Base-by-base conservation (phyloP, 2,888 invertebrate species). In the Epirrita christyi region DNA sequence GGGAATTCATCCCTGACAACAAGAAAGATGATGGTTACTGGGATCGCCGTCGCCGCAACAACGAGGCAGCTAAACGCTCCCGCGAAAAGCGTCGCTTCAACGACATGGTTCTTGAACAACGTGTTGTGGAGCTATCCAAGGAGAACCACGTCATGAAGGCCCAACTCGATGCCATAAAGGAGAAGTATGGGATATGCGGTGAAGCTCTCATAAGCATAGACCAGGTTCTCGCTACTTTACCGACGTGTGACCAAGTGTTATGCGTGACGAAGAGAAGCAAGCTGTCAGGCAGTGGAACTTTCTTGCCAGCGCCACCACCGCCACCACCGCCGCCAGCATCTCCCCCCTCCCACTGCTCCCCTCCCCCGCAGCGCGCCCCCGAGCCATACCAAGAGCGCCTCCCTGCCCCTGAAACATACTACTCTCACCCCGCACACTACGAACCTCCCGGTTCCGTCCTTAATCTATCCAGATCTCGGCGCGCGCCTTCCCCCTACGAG, bases 1-100 rank as follows among this genome's bases (percentile, higher is more conserved):
- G 99, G 10, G 98, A 98, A 84, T 98, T 99, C 86, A 98, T 98
- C 64, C 98, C 98, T 0, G 98, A 98, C 82, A 97, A 95, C 87
- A 98, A 98, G 84, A 99, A 99, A 83, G 98, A 99, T 78, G 98
- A 98, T 75, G 97, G 97, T 77, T 99, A 99, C 87, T 99, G 99
- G 99, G 98, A 98, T 85, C 95, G 98, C 55, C 94, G 99, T 55
- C 94, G 98, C 63, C 94, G 98, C 59, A 99, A 99, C 89, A 99
- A 99, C 86, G 98, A 98, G 85, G 99, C 99, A 0, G 99, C 99
- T 55, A 98, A 99, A 82, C 93, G 98, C 42, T 98, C 98, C 6
- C 94, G 98, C n/a, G 98, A 99, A 85, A 99, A 99, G 85, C 94
- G 98, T 40, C 95, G 98, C 44, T 96, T 97, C 91, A 98, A 99